Base-by-base conservation (phyloP, 2,888 invertebrate species). In the Helicoverpa assulta region DNA sequence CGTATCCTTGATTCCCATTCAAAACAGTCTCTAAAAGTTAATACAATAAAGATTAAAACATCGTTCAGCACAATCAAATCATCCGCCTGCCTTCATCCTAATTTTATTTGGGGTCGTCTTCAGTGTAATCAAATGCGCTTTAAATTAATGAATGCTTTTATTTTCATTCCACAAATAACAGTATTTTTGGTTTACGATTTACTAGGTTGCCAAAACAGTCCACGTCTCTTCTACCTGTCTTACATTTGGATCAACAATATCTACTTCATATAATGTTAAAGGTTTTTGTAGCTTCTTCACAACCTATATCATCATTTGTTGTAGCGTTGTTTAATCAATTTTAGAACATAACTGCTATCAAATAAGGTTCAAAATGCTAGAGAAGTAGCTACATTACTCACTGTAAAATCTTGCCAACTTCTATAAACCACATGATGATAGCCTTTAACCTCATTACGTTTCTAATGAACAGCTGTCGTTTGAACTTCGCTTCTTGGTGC, bases 1-100 rank as follows among this genome's bases (percentile, higher is more conserved):
- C 98, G 96, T 51, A 98, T 91, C 64, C 98, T 98, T 6, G 98
- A 99, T 89, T 99, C 99, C 99, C 99, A 99, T 93, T 99, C 98
- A 89, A 99, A 99, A 91, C 99, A 99, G 91, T 98, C 98, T 96
- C 98, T 98, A 91, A 10, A 93, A 95, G 85, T 0, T 10, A 70
- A 78, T 59, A 40, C 12, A 2, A 10, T 19, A 0, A 5, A 7
- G 29, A n/a, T 18, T 8, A 40, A 40, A n/a, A n/a, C n/a, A n/a
- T n/a, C n/a, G n/a, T n/a, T n/a, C n/a, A n/a, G n/a, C n/a, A n/a
- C n/a, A n/a, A n/a, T n/a, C n/a, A n/a, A n/a, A n/a, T n/a, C n/a
- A n/a, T n/a, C n/a, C n/a, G n/a, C n/a, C n/a, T n/a, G n/a, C n/a
- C n/a, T n/a, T n/a, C n/a, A n/a, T n/a, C n/a, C n/a, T n/a, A n/a